phyloP scores from a whole-genome alignment of 1,140 invertebrate genomes.

The Eumaeus atala region DNA sequence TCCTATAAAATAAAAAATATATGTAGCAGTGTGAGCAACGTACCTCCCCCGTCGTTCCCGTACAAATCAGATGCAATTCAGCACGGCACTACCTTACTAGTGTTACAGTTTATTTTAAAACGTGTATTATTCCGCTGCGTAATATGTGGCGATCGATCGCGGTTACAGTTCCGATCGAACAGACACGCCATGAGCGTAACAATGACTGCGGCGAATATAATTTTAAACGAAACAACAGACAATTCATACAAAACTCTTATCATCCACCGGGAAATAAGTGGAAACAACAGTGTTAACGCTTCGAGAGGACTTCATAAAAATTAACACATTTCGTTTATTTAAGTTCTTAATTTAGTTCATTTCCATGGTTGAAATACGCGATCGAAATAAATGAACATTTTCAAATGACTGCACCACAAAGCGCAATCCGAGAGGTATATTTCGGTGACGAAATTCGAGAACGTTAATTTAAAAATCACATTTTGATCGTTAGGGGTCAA shows the following conservation, averaged over 20 bases:
- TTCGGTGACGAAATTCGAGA: slow-evolving; percentile 1
- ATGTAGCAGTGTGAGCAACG: too few species aligned
- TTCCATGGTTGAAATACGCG: slow-evolving; percentile 7
- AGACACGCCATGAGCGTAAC: too few species aligned
- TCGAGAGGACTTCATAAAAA: slow-evolving; percentile 9
- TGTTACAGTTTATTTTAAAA: too few species aligned
- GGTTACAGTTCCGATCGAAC: too few species aligned
- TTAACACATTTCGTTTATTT: slow-evolving; percentile 7
- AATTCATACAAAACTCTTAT: slow-evolving; percentile 2
- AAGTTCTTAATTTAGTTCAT: slow-evolving; percentile 13
- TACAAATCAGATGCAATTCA: too few species aligned
- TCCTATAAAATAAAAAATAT: too few species aligned
- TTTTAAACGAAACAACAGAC: not conserved
- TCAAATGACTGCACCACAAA: slow-evolving; percentile 26
- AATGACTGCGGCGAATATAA: too few species aligned
- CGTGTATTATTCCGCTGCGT: too few species aligned
- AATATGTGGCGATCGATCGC: too few species aligned
- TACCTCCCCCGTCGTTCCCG: too few species aligned
- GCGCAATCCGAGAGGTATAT: slow-evolving; percentile 5
- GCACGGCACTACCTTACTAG: too few species aligned
- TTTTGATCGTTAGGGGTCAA: slow-evolving; percentile 18
- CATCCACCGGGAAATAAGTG: slow-evolving; percentile 5
- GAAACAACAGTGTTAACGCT: slow-evolving; percentile 5
- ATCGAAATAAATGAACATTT: slow-evolving; percentile 19
- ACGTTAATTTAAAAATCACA: not conserved